A percentile compares a stretch with the other conserved stretches of the same genome.
Evolutionary conservation across 1,140 invertebrate genomes (phyloP).

Genomic region (Cyrtorhinus lividipennis): DNA sequence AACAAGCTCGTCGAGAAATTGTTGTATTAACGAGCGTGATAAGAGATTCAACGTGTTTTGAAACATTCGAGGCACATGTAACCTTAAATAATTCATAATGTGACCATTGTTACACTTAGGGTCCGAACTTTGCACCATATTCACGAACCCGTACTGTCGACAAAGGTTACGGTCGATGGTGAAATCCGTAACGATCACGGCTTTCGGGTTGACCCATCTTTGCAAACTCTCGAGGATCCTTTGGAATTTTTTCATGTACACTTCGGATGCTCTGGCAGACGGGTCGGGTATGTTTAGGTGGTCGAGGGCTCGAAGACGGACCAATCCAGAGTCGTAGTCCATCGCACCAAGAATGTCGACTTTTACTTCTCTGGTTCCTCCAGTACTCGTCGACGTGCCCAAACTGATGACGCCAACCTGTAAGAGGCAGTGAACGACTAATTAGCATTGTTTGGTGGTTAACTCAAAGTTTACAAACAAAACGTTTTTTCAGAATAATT

Average conservation of each 20-base stretch:
- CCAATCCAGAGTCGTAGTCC: conserved; percentile 53
- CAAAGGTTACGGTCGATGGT: neutral
- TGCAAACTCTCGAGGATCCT: neutral
- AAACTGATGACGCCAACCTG: conserved; percentile 68
- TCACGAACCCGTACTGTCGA: neutral
- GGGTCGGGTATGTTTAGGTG: neutral
- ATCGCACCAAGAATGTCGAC: conserved; percentile 77
- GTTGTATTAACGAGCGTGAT: conserved; percentile 69
- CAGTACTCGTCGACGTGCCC: conserved; percentile 71
- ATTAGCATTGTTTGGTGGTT: too few species aligned
- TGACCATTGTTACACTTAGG: conserved; percentile 48
- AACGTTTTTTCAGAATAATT: too few species aligned
- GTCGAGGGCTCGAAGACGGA: conserved; percentile 65
- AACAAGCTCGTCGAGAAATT: conserved; percentile 75
- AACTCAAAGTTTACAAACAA: too few species aligned
- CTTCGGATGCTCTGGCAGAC: neutral
- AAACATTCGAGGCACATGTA: conserved; percentile 77
- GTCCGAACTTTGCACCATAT: conserved; percentile 49
- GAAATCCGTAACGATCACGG: neutral
- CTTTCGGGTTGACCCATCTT: neutral
- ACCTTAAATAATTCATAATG: conserved; percentile 73
- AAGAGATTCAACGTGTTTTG: conserved; percentile 62
- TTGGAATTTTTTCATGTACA: neutral
- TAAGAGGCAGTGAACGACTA: neutral
- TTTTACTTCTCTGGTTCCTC: conserved; percentile 61